These are phyloP conservation scores for Drosophila mojavensis DNA, from an alignment of 1,140 invertebrate species.

Conservation along the genomic window DNA sequence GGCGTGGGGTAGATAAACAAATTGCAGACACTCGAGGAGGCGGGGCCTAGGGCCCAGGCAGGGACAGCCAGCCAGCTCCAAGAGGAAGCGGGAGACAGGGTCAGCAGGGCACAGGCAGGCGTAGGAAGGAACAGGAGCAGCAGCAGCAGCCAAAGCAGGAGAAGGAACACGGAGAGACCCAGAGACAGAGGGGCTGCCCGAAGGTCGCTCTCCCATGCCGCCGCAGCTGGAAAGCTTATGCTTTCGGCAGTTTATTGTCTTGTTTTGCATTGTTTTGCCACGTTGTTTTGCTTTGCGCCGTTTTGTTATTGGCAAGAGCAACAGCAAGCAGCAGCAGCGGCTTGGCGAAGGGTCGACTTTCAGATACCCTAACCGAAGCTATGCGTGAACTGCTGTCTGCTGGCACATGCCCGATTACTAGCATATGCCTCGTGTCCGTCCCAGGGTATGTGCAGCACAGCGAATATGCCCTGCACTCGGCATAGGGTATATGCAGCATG, in stretches of 20 bases:
- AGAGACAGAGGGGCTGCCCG: no score
- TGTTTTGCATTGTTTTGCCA: conserved; percentile 60
- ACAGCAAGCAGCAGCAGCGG: background rate
- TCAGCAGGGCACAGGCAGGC: no score
- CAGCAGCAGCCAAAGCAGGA: no score
- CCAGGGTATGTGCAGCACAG: background rate
- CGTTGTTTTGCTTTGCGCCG: conserved; percentile 30
- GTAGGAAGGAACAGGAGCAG: no score
- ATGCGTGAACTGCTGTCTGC: no score
- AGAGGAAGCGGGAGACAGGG: no score
- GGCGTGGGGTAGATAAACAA: conserved; percentile 27
- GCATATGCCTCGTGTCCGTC: background rate
- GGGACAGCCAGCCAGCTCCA: no score
- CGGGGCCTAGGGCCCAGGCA: background rate
- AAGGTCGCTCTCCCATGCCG: no score
- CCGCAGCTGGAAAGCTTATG: conserved; percentile 51
- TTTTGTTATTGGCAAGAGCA: conserved; percentile 13
- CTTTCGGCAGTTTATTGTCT: conserved; percentile 75
- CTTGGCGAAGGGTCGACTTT: background rate
- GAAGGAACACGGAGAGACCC: no score
- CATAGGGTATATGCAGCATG: background rate
- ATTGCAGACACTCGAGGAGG: conserved; percentile 33
- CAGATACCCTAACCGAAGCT: background rate
- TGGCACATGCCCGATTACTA: no score
- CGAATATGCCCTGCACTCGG: background rate